Evolutionary conservation across 2,113 vertebrate species (phyloP).

Genomic region (Ceyx melanurus): DNA sequence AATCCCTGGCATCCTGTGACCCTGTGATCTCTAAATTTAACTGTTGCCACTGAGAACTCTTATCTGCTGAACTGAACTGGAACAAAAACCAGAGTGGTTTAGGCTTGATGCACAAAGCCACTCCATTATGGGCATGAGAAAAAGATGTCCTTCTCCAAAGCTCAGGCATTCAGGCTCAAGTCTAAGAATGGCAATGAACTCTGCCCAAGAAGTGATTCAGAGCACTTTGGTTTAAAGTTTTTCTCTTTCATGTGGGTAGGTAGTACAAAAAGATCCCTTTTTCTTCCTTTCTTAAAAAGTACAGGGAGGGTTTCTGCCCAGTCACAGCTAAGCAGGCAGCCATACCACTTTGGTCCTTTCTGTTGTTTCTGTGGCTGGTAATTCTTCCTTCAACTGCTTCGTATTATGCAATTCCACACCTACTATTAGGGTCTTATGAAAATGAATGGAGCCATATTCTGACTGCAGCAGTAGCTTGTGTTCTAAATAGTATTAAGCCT

Average conservation of each 20-base stretch:
- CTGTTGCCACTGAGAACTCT: too few relatives aligned
- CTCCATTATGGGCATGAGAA: neutral
- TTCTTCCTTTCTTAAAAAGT: neutral
- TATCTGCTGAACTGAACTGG: neutral
- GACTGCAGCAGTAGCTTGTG: neutral
- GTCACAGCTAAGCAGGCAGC: neutral
- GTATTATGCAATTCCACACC: neutral
- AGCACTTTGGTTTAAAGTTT: neutral
- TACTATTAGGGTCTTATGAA: neutral
- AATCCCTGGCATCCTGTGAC: too few relatives aligned
- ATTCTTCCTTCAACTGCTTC: neutral
- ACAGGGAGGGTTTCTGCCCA: neutral
- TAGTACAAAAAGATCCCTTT: neutral
- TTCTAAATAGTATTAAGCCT: neutral
- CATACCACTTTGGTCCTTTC: neutral
- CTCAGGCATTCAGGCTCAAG: neutral
- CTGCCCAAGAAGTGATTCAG: neutral
- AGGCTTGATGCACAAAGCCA: neutral
- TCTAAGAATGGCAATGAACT: neutral
- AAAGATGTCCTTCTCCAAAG: neutral
- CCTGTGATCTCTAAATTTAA: neutral
- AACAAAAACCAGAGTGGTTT: neutral
- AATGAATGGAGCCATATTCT: neutral
- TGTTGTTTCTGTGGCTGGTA: neutral
- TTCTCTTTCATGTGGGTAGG: neutral